A percentile compares a stretch with the other conserved stretches of the same genome.
Evolutionary conservation across 2,797 vertebrate genomes (phyloP).

Genomic region (Arctocebus calabarensis): DNA sequence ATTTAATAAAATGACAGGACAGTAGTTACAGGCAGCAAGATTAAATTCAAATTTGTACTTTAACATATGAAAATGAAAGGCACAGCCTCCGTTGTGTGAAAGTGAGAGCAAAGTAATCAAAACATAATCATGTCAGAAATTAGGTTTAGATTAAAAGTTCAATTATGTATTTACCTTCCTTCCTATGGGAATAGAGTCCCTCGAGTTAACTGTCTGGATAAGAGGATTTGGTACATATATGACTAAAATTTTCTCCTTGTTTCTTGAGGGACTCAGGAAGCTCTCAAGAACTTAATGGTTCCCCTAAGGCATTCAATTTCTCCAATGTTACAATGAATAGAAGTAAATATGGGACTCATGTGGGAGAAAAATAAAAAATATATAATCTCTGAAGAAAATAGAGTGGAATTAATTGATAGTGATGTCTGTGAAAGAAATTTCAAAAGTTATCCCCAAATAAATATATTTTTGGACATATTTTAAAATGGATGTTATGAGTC

Average conservation of each 20-base stretch:
- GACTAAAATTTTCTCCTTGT: background rate
- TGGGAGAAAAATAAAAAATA: background rate
- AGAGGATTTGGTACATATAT: background rate
- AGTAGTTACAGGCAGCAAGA: background rate
- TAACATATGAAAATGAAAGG: background rate
- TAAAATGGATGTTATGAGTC: background rate
- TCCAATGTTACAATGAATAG: background rate
- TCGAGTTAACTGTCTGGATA: background rate
- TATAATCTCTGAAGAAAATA: background rate
- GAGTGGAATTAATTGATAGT: background rate
- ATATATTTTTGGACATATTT: background rate
- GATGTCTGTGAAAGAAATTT: background rate
- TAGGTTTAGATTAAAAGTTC: background rate
- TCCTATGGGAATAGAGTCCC: constrained; percentile 1
- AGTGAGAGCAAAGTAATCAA: background rate
- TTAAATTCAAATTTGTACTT: background rate
- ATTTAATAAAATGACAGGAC: background rate
- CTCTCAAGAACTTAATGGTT: background rate
- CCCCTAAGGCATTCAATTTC: constrained; percentile 28
- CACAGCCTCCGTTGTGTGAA: background rate
- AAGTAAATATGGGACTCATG: background rate
- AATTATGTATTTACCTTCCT: background rate
- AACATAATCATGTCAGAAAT: background rate
- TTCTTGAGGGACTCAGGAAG: constrained; percentile 47
- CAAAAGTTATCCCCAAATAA: background rate